phyloP scores from a whole-genome alignment of 2,888 invertebrate species.

The Diarsia dahlii region DNA sequence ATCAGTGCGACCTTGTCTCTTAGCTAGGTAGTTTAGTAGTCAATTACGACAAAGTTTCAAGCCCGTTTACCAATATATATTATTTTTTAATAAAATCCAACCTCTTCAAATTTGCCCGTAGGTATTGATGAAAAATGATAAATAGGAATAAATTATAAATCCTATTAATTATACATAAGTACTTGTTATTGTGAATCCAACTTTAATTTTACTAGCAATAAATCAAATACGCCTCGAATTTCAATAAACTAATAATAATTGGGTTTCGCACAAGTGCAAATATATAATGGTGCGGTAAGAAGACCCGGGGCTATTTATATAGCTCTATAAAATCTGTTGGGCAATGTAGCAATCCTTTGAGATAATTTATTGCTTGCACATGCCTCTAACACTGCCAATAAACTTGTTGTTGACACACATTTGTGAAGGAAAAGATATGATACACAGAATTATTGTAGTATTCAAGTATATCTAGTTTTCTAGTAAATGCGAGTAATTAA shows the following conservation, averaged over 20 bases:
- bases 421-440: constrained; percentile 1
- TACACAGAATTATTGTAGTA: neutral
- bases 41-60: neutral
- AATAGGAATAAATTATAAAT: neutral
- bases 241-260: constrained; percentile 58
- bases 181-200: constrained; percentile 1
- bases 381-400: constrained; percentile 53
- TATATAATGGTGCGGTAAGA: constrained; percentile 45
- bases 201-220: constrained; percentile 33
- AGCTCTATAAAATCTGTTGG: constrained; percentile 56
- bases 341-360: constrained; percentile 45
- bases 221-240: constrained; percentile 30
- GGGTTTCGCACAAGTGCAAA: constrained; percentile 41
- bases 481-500: no score
- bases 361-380: constrained; percentile 55
- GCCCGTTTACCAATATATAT: neutral
- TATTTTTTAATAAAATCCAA: neutral
- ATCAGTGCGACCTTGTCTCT: neutral
- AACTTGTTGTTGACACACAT: constrained; percentile 55
- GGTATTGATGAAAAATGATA: neutral
- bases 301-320: constrained; percentile 56
- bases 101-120: no score
- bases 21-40: constrained; percentile 2
- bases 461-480: neutral
- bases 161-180: constrained; percentile 5